Evolutionary conservation across 2,113 vertebrate species (phyloP).

Genomic region (Ochotona princeps): DNA sequence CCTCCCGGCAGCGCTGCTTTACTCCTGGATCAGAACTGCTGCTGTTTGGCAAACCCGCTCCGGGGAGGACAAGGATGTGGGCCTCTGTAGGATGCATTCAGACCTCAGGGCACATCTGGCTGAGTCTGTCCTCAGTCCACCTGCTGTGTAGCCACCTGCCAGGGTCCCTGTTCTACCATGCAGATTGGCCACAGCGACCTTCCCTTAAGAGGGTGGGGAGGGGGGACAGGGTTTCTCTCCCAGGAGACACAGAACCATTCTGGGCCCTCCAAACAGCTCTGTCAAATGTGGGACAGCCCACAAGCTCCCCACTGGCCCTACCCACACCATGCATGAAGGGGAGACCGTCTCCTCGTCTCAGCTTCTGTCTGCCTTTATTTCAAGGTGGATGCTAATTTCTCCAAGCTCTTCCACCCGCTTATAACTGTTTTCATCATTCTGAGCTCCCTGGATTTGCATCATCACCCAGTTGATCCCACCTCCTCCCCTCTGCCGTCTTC

Average conservation of each 20-base stretch:
- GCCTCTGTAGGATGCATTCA: neutral
- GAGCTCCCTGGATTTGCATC: neutral
- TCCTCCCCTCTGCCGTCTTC: neutral
- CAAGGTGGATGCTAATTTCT: rapidly evolving
- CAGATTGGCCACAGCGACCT: neutral
- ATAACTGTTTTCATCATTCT: neutral
- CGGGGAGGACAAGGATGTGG: neutral
- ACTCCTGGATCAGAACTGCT: neutral
- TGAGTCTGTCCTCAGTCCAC: neutral
- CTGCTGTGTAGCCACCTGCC: rapidly evolving
- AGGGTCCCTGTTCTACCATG: neutral
- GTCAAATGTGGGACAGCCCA: too few species aligned
- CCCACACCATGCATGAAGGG: too few species aligned
- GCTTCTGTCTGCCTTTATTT: neutral
- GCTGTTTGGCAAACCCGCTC: too few species aligned
- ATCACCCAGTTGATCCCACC: too few species aligned
- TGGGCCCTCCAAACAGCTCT: neutral
- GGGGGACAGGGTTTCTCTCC: neutral
- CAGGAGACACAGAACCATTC: neutral
- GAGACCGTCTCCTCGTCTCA: too few species aligned
- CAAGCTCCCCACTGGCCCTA: too few species aligned
- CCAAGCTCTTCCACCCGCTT: neutral
- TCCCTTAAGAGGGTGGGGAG: too few species aligned
- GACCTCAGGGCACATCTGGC: neutral
- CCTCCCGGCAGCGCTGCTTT: neutral